Conservation (phyloP, 2,113 vertebrate genomes). For the Smithornis capensis region DNA sequence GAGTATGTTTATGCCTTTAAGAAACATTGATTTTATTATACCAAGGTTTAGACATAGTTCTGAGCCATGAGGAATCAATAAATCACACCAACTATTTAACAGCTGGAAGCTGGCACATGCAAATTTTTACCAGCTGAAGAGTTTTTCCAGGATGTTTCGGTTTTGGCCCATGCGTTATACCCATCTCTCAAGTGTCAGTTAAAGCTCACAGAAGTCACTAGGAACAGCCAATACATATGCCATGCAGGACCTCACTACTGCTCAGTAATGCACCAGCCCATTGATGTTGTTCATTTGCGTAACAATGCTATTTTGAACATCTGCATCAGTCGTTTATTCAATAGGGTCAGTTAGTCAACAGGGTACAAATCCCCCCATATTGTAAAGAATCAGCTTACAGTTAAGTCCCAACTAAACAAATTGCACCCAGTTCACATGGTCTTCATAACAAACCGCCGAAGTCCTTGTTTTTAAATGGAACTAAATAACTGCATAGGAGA, state of each 20-base stretch:
- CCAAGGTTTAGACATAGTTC: neutral
- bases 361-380: neutral
- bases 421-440: neutral
- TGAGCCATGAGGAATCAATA: neutral
- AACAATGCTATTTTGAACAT: neutral
- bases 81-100: neutral
- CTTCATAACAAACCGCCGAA: neutral
- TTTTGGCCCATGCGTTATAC: neutral
- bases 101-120: neutral
- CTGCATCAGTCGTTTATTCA: neutral
- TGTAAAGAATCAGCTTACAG: neutral
- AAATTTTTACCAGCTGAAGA: conserved; percentile 15
- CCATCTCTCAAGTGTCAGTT: neutral
- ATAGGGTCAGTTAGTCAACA: neutral
- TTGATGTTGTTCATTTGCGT: fast-evolving
- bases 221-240: neutral
- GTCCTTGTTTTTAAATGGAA: neutral
- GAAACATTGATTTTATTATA: conserved; percentile 32
- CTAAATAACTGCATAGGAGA: neutral
- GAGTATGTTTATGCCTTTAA: neutral
- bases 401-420: neutral
- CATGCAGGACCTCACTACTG: neutral
- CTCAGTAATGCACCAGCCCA: neutral
- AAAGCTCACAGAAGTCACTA: neutral
- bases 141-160: neutral